phyloP scores from a whole-genome alignment of 2,888 invertebrate genomes.

The Lasius fuliginosus region DNA sequence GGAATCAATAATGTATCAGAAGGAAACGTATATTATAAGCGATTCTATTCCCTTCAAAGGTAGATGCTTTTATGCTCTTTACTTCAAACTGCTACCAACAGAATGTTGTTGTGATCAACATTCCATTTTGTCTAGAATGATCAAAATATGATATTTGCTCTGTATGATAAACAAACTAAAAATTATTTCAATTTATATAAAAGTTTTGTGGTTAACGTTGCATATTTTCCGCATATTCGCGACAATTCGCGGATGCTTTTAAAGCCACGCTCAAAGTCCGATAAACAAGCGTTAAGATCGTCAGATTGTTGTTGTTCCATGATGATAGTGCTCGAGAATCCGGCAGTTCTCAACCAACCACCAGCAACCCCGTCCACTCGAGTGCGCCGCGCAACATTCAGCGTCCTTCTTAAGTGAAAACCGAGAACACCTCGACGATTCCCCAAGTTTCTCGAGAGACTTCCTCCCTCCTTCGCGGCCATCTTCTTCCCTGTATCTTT shows the following conservation, averaged over 20 bases:
- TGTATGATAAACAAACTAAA: not conserved
- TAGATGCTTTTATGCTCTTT: constrained; percentile 33
- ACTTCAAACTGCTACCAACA: constrained; percentile 3
- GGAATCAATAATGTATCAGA: constrained; percentile 47
- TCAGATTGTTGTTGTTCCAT: constrained; percentile 39
- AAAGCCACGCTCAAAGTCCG: constrained; percentile 2
- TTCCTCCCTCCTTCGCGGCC: constrained; percentile 34
- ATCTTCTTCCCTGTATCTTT: constrained; percentile 51
- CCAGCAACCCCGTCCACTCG: not conserved
- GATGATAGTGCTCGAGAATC: constrained; percentile 37
- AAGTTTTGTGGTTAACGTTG: not conserved
- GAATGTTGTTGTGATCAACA: constrained; percentile 44
- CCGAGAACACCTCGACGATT: constrained; percentile 47
- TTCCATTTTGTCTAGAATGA: constrained; percentile 19
- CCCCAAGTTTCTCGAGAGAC: constrained; percentile 44
- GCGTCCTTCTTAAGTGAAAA: constrained; percentile 28
- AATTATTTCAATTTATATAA: not conserved
- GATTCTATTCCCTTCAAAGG: constrained; percentile 43
- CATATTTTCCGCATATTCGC: not conserved
- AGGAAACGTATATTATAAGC: constrained; percentile 38
- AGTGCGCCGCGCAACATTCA: constrained; percentile 26
- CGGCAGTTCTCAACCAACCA: constrained; percentile 31
- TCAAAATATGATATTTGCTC: constrained; percentile 27
- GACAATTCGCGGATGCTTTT: constrained; percentile 9
- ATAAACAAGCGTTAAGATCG: constrained; percentile 13